These are phyloP conservation scores for Apodemus speciosus DNA, from an alignment of 2,113 vertebrate species.

Conservation along the genomic window DNA sequence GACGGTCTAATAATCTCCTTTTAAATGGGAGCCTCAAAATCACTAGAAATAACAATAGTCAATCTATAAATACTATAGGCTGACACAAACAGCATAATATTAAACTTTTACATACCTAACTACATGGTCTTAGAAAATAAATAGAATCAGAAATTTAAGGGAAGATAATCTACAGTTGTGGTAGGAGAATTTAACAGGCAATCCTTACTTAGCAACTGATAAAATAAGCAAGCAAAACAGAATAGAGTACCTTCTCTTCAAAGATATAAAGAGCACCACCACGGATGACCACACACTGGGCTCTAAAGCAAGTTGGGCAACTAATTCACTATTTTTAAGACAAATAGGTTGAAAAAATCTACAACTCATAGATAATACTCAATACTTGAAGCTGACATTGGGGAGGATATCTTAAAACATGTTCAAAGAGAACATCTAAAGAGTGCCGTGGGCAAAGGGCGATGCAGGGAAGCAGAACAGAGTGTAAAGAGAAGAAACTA, in stretches of 20 bases:
- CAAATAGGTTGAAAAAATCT: background rate
- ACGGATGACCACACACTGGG: background rate
- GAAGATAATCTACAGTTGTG: background rate
- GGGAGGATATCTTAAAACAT: slow-evolving; percentile 42
- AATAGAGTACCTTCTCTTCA: background rate
- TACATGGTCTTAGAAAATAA: background rate
- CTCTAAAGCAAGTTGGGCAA: background rate
- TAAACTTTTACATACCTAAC: slow-evolving; percentile 7
- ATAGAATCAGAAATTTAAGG: background rate
- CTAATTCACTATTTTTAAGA: slow-evolving; percentile 48
- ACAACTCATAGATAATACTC: slow-evolving; percentile 32
- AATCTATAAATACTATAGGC: slow-evolving; percentile 14
- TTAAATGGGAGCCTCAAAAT: background rate
- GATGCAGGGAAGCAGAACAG: background rate
- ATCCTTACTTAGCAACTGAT: background rate
- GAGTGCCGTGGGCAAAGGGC: background rate
- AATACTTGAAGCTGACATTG: background rate
- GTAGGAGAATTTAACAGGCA: background rate
- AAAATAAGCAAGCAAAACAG: background rate
- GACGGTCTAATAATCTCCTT: background rate
- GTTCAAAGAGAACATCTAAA: background rate
- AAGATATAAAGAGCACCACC: background rate
- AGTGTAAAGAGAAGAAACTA: background rate
- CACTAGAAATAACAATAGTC: slow-evolving; percentile 19
- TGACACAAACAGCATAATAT: background rate